Base-by-base conservation (phyloP, 2,888 invertebrate species). In the Electrophaes corylata region DNA sequence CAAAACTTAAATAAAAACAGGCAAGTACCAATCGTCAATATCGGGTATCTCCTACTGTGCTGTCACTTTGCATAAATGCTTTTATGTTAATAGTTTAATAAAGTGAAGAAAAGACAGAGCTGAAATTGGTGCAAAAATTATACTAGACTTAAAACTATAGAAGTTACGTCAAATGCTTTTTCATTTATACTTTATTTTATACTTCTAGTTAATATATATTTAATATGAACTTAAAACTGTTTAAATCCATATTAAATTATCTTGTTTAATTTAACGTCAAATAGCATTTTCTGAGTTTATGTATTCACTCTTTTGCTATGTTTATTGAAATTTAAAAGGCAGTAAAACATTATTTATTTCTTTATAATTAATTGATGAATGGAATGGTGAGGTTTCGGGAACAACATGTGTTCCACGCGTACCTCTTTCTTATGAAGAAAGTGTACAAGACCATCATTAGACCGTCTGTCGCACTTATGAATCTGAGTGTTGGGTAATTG, bases 41-140 rank as follows among this genome's bases (percentile, higher is more conserved):
- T 83, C 84, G 84, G 84, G 76, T 51, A 79, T 70, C 87, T 89
- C 86, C 90, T 91, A 91, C 91, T 90, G 82, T 84, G 84, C 78
- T 91, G 91, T 91, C 91, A 89, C 87, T 75, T 53, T 65, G 79
- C 81, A 85, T 81, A 86, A 86, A 74, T 65, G 75, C 62, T 69
- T 57, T 65, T 64, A 66, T 67, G 44, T 62, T 58, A 66, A 60
- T 64, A 62, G 59, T 62, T 62, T 62, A 60, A 20, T 19, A 60
- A 46, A 43, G 41, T 46, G 26, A 54, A 59, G 43, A 11, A 48
- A 51, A 47, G 44, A 58, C 29, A 59, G 55, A 60, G 55, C 60
- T 60, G 60, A 56, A 60, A 59, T 16, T 10, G 55, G 56, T 60
- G 55, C 51, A 59, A 41, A 54, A 50, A 44, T 51, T 60, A 51